These are phyloP conservation scores for Mythimna lalbum DNA, from an alignment of 2,888 invertebrate species.

Conservation along the genomic window DNA sequence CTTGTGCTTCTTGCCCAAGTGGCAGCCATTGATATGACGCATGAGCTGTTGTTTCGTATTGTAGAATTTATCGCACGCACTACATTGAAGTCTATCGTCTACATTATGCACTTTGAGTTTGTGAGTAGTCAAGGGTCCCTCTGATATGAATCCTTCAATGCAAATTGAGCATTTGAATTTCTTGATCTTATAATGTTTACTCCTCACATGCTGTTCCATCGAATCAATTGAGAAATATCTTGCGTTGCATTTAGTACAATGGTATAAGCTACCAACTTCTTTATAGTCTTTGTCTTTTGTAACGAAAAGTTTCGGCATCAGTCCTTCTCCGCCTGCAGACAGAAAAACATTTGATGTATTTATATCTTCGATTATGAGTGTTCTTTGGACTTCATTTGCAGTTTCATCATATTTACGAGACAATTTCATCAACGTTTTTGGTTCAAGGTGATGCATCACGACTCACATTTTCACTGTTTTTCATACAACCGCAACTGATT, in stretches of 20 bases:
- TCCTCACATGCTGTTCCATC: constrained; percentile 73
- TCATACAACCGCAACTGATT: no score
- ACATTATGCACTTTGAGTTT: constrained; percentile 77
- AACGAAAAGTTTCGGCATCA: constrained; percentile 70
- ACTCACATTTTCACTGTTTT: no score
- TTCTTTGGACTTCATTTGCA: not conserved
- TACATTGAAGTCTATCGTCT: constrained; percentile 79
- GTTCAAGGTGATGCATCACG: no score
- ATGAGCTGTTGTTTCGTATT: no score
- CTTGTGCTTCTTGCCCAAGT: no score
- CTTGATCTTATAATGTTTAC: constrained; percentile 76
- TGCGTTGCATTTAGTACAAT: constrained; percentile 75
- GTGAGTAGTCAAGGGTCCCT: constrained; percentile 73
- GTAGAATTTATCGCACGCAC: constrained; percentile 78
- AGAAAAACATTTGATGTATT: constrained; percentile 66
- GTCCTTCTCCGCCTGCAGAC: constrained; percentile 70
- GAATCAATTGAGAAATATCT: constrained; percentile 69
- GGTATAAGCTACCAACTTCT: constrained; percentile 66
- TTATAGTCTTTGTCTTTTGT: constrained; percentile 72
- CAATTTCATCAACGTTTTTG: not conserved
- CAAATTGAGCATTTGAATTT: constrained; percentile 74
- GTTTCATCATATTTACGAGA: not conserved
- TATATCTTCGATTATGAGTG: not conserved
- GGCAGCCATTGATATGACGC: no score
- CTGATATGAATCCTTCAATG: constrained; percentile 72